Percentiles rank a stretch among this genome's conserved stretches.
phyloP scores from a whole-genome alignment of 2,888 invertebrate genomes.

The Xylophagus ater region DNA sequence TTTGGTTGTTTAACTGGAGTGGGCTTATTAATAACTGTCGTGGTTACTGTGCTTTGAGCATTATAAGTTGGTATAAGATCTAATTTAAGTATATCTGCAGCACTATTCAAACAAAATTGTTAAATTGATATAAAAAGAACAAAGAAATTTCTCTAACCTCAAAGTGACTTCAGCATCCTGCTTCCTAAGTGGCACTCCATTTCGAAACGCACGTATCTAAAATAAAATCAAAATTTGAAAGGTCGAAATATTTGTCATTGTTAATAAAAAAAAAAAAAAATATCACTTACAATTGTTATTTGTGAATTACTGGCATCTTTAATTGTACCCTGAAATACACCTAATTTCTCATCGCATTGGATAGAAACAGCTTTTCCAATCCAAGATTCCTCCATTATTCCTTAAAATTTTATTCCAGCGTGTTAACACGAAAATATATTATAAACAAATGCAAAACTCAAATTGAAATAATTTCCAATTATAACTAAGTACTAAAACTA shows the following conservation, averaged over 20 bases:
- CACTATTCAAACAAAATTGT: slow-evolving; percentile 41
- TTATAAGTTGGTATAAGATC: slow-evolving; percentile 59
- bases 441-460: background rate
- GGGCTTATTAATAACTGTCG: slow-evolving; percentile 37
- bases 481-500: too few species aligned
- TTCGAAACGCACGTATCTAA: slow-evolving; percentile 72
- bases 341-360: slow-evolving; percentile 63
- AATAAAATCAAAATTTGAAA: too few species aligned
- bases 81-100: slow-evolving; percentile 61
- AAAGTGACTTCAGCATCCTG: slow-evolving; percentile 50
- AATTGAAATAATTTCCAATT: too few species aligned
- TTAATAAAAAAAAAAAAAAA: too few species aligned
- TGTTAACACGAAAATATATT: slow-evolving; percentile 4
- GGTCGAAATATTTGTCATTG: too few species aligned
- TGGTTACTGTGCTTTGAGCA: slow-evolving; percentile 31
- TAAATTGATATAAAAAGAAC: background rate
- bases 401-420: too few species aligned
- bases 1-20: slow-evolving; percentile 37
- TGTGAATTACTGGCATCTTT: slow-evolving; percentile 56
- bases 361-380: slow-evolving; percentile 75
- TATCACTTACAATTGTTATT: slow-evolving; percentile 65
- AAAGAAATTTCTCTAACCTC: slow-evolving; percentile 38
- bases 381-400: slow-evolving; percentile 39
- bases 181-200: slow-evolving; percentile 49
- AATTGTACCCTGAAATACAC: slow-evolving; percentile 68